Evolutionary conservation across 2,113 vertebrate species (phyloP), one percentile per base, ranked within the genome.

Genomic region (human (Homo sapiens)): DNA sequence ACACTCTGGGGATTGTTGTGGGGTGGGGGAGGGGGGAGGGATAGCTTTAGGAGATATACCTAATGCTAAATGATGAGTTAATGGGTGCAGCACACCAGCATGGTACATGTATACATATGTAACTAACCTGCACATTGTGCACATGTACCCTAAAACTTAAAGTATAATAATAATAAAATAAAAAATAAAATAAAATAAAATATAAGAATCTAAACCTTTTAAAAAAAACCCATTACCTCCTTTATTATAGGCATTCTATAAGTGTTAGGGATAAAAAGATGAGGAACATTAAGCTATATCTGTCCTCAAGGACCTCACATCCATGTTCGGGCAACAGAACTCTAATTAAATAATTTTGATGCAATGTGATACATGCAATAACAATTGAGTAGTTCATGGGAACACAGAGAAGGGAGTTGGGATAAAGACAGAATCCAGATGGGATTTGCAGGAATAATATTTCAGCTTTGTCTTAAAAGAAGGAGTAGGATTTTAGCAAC

Each of bases 321-420:
- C 30, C 38, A 25, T 75, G 13, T 82, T 66, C 89, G 76, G 18
- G 55, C 75, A 50, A 59, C 30, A 96, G 52, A 95, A 88, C 57
- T 87, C 40, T 64, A 55, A 86, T 55, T 84, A 88, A 50, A 43
- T 72, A 55, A 72, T 83, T 82, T 20, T 84, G 57, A 70, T 66
- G 8, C n/a, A 84, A 2, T 78, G 14, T 89, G 20, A 40, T 43
- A 84, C 70, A 72, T 78, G 22, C 14, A 79, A 18, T 79, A 59
- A 59, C 32, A 66, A 87, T 87, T 87, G 40, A 92, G 17, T 92
- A 87, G 81, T 82, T 96, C 76, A 76, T 89, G 50, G 59, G n/a
- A 93, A 96, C 50, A 61, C 35, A 84, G 48, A 78, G 5, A 25
- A 57, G 35, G 25, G 11, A 93, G 13, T 32, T 89, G 50, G 25